Base-by-base conservation (phyloP, 2,888 invertebrate species). In the Lepidochrysops patricia region DNA sequence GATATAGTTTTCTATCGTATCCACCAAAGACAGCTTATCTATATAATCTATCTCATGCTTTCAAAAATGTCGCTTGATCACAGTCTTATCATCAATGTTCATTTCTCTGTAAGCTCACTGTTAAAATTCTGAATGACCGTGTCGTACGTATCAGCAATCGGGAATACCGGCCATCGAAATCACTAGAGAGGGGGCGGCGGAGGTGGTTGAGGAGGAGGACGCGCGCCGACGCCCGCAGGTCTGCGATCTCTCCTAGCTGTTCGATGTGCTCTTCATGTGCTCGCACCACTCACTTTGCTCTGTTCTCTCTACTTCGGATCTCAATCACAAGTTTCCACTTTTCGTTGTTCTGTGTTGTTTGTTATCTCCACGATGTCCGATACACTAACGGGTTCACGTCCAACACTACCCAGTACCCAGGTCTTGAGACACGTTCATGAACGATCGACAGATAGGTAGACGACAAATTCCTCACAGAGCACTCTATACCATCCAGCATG, bases 151-250 rank as follows among this genome's bases (percentile, higher is more conserved):
- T 84, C 77, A 89, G 89, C 88, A 89, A 84, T 89, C 89, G 78
- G 89, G 90, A 82, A 89, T 90, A 84, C 90, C 90, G 75, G 90
- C 90, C 82, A 90, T 90, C 84, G 95, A 95, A 91, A 95, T 96
- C 83, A 95, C 94, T 79, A 95, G 95, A 91, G 95, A 96, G 80
- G 81, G 82, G 69, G 83, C 80, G 67, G 91, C 93, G 79, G 93
- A 93, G 82, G 92, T 79, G 94, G 94, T 79, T 4, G 94, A 94
- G 71, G 71, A 72, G 57, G 89, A 90, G 77, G 84, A 88, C 69
- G 74, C 82, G 75, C 85, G 82, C 74, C 84, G 84, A 71, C 84
- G 84, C 70, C 80, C 81, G 77, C 89, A 90, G 88, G 89, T 89
- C 88, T 88, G 89, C 81, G 87, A 79, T 83, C 82, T 81, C 82